Evolutionary conservation across 2,888 invertebrate species (phyloP), one percentile per base, ranked within the genome.

Genomic region (Geotrupes spiniger): DNA sequence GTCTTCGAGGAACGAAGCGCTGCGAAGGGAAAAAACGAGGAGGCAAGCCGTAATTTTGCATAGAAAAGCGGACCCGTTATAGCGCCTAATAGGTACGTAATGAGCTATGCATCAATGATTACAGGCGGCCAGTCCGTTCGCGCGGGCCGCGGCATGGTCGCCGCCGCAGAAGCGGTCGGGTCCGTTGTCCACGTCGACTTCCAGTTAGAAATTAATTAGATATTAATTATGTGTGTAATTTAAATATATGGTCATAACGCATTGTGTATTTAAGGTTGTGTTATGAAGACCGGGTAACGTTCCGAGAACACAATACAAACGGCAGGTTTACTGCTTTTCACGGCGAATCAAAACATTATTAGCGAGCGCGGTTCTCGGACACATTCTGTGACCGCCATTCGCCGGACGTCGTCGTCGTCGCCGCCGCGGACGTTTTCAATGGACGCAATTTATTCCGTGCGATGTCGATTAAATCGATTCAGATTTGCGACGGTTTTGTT

Each of bases 71-170:
- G 37, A 27, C 45, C 58, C 58, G 58, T 58, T 58, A 58, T 46
- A 42, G 46, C 49, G 46, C 51, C 55, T 56, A 58, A 56, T 58
- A 57, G 51, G 52, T 25, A 40, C 27, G 47, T 57, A 57, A 57
- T 57, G 57, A 57, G 57, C 52, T 52, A 55, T 49, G 57, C 55
- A 54, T 53, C 55, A 51, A 44, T 51, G 57, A 52, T 52, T 49
- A 46, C 51, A 55, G 44, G 42, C 48, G 41, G 41, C 41, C 51
- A 51, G 42, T 48, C 43, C 37, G 36, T 17, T 42, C 50, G 41
- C n/a, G 42, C 36, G 44, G 44, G 26, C 25, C 38, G 42, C 39
- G 44, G 46, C 26, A 29, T 41, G 21, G 37, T 31, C 46, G 41
- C 37, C 39, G 21, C 27, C 28, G 36, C 47, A 48, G 45, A 40